These are phyloP conservation scores for Paramuricea clavata DNA, from an alignment of 92 coral and sea anemone species.

Conservation along the genomic window DNA sequence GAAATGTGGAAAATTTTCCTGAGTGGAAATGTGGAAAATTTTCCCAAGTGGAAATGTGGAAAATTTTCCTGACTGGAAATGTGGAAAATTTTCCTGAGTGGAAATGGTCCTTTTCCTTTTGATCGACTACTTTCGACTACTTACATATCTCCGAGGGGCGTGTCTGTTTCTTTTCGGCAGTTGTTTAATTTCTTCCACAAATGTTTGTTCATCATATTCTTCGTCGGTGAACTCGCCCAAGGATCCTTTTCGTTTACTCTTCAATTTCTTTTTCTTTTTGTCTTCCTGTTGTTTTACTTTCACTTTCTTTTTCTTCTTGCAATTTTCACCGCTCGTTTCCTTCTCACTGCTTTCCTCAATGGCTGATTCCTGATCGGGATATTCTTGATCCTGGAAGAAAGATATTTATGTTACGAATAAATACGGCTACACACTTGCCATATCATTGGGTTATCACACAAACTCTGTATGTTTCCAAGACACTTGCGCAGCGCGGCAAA, in stretches of 20 bases:
- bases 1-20: no score
- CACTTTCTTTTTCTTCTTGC: conserved; percentile 37
- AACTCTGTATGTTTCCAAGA: no score
- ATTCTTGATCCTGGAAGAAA: background rate
- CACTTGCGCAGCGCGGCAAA: no score
- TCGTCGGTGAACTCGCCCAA: conserved; percentile 30
- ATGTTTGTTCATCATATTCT: conserved; percentile 37
- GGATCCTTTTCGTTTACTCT: conserved; percentile 25
- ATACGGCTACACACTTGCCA: no score
- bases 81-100: no score
- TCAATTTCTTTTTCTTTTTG: conserved; percentile 30
- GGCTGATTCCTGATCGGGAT: conserved; percentile 3
- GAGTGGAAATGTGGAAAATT: no score
- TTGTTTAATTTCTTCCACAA: conserved; percentile 47
- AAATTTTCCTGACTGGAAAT: no score
- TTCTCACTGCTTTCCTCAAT: background rate
- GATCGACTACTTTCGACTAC: no score
- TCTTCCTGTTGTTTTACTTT: conserved; percentile 44
- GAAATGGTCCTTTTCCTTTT: no score
- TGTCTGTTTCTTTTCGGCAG: conserved; percentile 45
- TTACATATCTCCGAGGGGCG: conserved; percentile 51
- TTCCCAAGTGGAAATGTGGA: no score
- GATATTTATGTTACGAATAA: background rate
- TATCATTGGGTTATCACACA: no score
- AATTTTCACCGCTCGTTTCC: background rate